Conservation (phyloP, 2,113 vertebrate genomes). For the Orycteropus afer region DNA sequence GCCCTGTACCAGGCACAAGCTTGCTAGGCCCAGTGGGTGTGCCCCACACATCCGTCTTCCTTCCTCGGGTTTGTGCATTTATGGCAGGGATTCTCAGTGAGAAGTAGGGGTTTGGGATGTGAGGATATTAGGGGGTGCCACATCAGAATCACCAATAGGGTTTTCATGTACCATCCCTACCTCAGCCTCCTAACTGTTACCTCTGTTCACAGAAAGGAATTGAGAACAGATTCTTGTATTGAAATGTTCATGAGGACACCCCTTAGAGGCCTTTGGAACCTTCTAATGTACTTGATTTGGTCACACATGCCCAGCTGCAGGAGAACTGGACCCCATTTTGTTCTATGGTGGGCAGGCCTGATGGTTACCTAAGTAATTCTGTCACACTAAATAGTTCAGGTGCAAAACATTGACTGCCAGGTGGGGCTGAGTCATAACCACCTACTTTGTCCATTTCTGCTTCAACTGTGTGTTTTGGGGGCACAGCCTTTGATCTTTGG, state of each 20-base stretch:
- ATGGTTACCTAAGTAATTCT: background rate
- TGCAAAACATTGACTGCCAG: background rate
- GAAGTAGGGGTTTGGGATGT: background rate
- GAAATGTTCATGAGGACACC: background rate
- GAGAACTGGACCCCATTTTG: background rate
- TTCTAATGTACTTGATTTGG: background rate
- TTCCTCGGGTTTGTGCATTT: background rate
- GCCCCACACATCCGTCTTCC: background rate
- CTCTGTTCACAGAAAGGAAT: background rate
- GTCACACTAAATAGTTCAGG: background rate
- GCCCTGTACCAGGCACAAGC: background rate
- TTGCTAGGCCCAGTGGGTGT: rapidly evolving
- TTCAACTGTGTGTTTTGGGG: background rate
- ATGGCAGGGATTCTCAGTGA: background rate
- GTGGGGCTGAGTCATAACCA: background rate
- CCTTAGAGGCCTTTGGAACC: background rate
- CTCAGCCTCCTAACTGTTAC: background rate
- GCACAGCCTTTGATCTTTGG: background rate
- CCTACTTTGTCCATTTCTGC: background rate
- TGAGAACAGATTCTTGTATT: background rate
- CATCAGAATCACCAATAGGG: background rate
- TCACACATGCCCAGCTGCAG: background rate
- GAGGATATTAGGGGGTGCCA: background rate
- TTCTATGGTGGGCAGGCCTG: background rate
- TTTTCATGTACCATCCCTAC: background rate